Percentiles rank a stretch among this genome's conserved stretches.
These are phyloP conservation scores for Xiphias gladius DNA, from an alignment of 2,113 vertebrate species.

Conservation along the genomic window DNA sequence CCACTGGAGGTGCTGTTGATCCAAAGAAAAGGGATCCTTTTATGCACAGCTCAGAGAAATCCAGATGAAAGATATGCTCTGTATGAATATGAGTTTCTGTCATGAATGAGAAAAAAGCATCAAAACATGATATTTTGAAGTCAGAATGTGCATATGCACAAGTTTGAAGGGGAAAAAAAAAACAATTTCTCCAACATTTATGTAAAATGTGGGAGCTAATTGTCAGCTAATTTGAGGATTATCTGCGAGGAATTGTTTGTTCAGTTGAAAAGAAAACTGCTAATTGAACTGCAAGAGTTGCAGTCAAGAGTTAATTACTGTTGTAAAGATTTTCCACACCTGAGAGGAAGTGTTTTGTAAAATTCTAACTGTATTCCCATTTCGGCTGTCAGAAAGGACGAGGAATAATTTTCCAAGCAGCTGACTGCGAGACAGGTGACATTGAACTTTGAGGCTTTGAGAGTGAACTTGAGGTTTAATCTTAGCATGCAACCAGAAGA, in stretches of 20 bases:
- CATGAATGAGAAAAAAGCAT: background rate
- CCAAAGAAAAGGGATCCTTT: constrained; percentile 5
- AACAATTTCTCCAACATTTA: background rate
- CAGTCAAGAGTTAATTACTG: constrained; percentile 35
- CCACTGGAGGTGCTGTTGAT: constrained; percentile 41
- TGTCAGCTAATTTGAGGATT: constrained; percentile 21
- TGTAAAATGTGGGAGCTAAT: constrained; percentile 22
- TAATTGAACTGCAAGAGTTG: constrained; percentile 29
- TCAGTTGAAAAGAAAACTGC: constrained; percentile 19
- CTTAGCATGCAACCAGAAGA: constrained; percentile 63
- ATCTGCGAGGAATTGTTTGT: constrained; percentile 39
- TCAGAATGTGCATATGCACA: background rate
- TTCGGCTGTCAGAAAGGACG: constrained; percentile 47
- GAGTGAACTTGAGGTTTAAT: constrained; percentile 59
- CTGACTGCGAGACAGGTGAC: constrained; percentile 62
- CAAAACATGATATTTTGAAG: background rate
- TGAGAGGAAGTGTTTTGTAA: constrained; percentile 56
- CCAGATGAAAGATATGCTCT: background rate
- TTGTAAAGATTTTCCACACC: constrained; percentile 43
- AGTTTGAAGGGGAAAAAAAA: background rate
- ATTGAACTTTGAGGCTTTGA: constrained; percentile 56
- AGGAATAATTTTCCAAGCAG: constrained; percentile 59
- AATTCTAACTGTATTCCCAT: constrained; percentile 67
- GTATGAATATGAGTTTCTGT: background rate
- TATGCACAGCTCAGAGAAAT: constrained; percentile 16